Evolutionary conservation across 1,140 invertebrate genomes (phyloP).

Genomic region (Centruroides vittatus): DNA sequence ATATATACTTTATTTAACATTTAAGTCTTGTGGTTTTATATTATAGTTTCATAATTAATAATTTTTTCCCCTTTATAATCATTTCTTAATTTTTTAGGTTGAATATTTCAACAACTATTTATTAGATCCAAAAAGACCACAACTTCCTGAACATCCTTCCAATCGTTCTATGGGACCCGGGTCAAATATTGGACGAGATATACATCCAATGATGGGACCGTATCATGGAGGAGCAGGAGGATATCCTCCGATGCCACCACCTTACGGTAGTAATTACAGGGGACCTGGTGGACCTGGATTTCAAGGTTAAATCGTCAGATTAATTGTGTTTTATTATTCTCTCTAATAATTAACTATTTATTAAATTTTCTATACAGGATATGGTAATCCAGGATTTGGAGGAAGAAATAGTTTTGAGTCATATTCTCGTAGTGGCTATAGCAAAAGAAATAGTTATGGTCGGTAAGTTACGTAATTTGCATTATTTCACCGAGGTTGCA

Average conservation of each 20-base stretch:
- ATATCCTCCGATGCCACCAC: constrained; percentile 11
- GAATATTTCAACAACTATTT: constrained; percentile 98
- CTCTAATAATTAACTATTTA: background rate
- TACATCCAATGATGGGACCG: constrained; percentile 4
- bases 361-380: background rate
- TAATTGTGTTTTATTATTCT: background rate
- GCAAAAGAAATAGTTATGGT: constrained; percentile 1
- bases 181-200: background rate
- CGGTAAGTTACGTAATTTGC: background rate
- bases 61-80: background rate
- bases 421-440: background rate
- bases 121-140: constrained; percentile 83
- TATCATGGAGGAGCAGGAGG: constrained; percentile 9
- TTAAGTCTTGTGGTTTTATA: background rate
- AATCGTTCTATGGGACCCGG: constrained; percentile 26
- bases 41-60: constrained; percentile 1
- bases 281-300: constrained; percentile 10
- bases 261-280: constrained; percentile 9
- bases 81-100: constrained; percentile 28
- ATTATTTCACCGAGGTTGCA: too few species aligned
- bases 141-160: constrained; percentile 74
- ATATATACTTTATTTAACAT: too few species aligned
- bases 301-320: constrained; percentile 2
- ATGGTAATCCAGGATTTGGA: background rate
- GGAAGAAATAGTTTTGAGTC: background rate